Evolutionary conservation across 2,113 vertebrate genomes (phyloP).

Genomic region (Anguilla rostrata): DNA sequence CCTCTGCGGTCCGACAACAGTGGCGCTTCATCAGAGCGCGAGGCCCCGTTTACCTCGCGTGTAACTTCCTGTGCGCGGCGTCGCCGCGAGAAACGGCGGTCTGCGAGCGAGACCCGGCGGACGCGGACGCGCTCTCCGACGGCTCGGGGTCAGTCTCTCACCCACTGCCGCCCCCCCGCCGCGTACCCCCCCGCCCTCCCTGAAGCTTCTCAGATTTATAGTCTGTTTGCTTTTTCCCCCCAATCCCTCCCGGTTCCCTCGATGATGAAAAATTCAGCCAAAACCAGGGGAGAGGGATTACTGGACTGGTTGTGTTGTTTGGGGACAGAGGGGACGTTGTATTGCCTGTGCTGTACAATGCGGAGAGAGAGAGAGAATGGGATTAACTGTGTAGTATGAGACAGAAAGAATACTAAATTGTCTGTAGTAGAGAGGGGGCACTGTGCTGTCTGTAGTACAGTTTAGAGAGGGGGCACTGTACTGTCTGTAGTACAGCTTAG

Average conservation of each 20-base stretch:
- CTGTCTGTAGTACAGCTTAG: background rate
- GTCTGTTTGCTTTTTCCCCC: background rate
- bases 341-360: too few species aligned
- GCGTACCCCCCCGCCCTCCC: too few species aligned
- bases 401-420: background rate
- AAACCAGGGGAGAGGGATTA: background rate
- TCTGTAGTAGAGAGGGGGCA: background rate
- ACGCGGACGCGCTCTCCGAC: too few species aligned
- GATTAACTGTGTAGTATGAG: too few species aligned
- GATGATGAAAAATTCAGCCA: background rate
- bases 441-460: too few species aligned
- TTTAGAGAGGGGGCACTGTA: background rate
- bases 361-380: too few species aligned
- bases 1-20: background rate
- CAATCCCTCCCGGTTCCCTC: background rate
- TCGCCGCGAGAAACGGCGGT: too few species aligned
- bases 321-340: too few species aligned
- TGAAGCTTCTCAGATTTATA: background rate
- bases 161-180: background rate
- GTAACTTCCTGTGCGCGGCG: too few species aligned
- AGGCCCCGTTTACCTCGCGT: background rate
- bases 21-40: background rate
- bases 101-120: background rate
- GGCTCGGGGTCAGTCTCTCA: background rate
- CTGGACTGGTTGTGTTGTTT: background rate